Conservation (phyloP, 2,797 vertebrate species). For the Columba guinea region DNA sequence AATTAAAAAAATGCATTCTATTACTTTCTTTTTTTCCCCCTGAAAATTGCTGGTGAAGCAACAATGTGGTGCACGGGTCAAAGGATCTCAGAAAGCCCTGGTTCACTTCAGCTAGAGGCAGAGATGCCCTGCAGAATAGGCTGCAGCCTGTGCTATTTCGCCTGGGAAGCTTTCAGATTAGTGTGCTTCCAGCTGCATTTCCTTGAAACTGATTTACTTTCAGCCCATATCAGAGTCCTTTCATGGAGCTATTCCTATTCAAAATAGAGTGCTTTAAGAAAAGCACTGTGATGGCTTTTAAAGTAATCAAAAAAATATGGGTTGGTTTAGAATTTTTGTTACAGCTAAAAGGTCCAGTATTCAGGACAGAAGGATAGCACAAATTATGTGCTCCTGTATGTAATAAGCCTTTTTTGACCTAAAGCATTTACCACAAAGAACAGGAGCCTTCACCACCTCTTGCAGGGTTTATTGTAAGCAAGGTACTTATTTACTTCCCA, state of each 20-base stretch:
- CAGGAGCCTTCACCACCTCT: neutral
- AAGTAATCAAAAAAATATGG: conserved; percentile 54
- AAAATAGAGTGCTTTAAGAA: conserved; percentile 52
- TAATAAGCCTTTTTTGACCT: conserved; percentile 38
- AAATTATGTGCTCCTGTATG: conserved; percentile 15
- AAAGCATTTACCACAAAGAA: conserved; percentile 11
- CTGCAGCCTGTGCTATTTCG: neutral
- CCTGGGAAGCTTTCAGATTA: conserved; percentile 46
- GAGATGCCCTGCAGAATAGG: conserved; percentile 15
- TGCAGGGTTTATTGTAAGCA: neutral
- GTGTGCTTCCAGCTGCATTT: conserved; percentile 55
- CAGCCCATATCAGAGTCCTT: conserved; percentile 43
- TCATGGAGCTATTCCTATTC: conserved; percentile 34
- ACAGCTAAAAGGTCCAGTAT: neutral
- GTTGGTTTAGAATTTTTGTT: conserved; percentile 37
- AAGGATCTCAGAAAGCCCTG: neutral
- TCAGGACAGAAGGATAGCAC: conserved; percentile 1
- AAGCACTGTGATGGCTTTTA: neutral
- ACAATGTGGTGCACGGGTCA: conserved; percentile 2
- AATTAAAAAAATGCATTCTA: neutral
- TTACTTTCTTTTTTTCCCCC: neutral
- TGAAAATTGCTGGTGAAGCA: neutral
- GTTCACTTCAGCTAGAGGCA: neutral
- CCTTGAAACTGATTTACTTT: conserved; percentile 64
- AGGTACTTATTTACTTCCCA: neutral